Evolutionary conservation across 2,113 vertebrate species (phyloP), one percentile per base, ranked within the genome.

Genomic region (Lagopus muta): DNA sequence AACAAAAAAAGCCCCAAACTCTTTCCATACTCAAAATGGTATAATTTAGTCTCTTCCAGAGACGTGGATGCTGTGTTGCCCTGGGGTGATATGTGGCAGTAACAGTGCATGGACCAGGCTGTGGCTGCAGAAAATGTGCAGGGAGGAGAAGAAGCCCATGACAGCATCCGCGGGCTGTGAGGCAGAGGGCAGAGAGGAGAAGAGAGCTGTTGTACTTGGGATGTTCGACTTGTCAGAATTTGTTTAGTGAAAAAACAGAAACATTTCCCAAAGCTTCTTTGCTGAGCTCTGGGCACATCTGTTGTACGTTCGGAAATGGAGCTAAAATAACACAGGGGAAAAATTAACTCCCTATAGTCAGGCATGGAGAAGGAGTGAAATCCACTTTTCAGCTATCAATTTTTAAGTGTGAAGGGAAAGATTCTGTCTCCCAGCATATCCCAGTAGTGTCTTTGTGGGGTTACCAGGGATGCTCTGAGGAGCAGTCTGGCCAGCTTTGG

Each of bases 211-310:
- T 87, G 74, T 89, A 82, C 87, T 88, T 85, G n/a, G 71, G 47
- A 80, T 94, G 84, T 92, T 94, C 0, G 0, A 30, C 78, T 88
- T 93, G 95, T 96, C 94, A 94, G 64, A 82, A 92, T 94, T 91
- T 71, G 82, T 95, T 94, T 80, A 85, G 78, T 81, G 58, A 89
- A 91, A 92, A 94, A 89, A 1, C 50, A 91, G 50, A 75, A 91
- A 94, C 66, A 43, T 88, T 93, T 96, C 78, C 89, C 87, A 87
- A 85, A 94, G 87, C 75, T 91, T 61, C 36, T 96, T 73, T 78
- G 67, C 79, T 92, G 80, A 32, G 50, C 80, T 89, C 78, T 36
- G 45, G 67, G 50, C 84, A 70, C 28, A 78, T 94, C 86, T 89
- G 84, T 69, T 84, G 16, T 1, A 45, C 15, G 48, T 89, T 85